Evolutionary conservation across 2,113 vertebrate species (phyloP).

Genomic region (Solenodon paradoxus): DNA sequence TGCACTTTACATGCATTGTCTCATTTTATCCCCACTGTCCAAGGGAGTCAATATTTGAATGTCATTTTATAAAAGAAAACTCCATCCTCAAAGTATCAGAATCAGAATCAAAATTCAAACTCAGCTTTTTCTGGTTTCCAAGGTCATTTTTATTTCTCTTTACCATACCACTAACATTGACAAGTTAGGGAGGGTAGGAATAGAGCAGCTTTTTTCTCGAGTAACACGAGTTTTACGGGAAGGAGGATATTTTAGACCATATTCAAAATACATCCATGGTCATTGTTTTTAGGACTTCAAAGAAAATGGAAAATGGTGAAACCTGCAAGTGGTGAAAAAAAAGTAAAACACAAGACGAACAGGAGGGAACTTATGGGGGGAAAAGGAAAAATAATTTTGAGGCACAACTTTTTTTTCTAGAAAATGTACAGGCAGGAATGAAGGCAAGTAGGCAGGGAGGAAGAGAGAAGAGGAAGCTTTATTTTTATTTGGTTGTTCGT

Average conservation of each 20-base stretch:
- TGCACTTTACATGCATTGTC: fast-evolving
- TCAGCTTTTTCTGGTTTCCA: not conserved
- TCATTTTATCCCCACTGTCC: not conserved
- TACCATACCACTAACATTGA: not conserved
- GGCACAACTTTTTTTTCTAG: too few species aligned
- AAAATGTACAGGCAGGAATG: too few species aligned
- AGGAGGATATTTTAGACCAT: not conserved
- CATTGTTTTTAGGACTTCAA: not conserved
- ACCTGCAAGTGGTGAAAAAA: not conserved
- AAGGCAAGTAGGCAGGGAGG: too few species aligned
- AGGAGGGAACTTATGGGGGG: not conserved
- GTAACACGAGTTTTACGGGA: not conserved
- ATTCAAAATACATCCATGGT: not conserved
- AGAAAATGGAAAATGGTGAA: conserved; percentile 7
- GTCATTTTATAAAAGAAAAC: not conserved
- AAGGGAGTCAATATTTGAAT: not conserved
- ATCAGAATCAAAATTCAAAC: conserved; percentile 6
- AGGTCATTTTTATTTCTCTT: not conserved
- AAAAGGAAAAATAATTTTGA: not conserved
- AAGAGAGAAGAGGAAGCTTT: too few species aligned
- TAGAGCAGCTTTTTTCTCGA: not conserved
- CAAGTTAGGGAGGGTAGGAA: not conserved
- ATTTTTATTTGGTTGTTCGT: too few species aligned
- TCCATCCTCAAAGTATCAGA: not conserved
- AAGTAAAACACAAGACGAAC: not conserved